Evolutionary conservation across 1,140 invertebrate genomes (phyloP), one percentile per base, ranked within the genome.

Genomic region (Hermetia illucens): DNA sequence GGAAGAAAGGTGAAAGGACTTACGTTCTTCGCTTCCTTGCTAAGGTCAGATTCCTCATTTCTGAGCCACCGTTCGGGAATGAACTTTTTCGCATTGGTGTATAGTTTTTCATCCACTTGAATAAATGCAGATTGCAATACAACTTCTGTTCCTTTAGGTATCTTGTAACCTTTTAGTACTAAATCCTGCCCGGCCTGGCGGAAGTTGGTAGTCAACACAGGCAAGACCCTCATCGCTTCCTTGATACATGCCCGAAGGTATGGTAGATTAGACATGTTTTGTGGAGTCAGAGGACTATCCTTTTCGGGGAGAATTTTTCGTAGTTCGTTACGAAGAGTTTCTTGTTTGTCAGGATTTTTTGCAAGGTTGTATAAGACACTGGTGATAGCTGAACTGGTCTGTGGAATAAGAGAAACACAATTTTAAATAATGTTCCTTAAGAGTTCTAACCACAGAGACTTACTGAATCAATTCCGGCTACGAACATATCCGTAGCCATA

Each of bases 391-490:
- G 44, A 43, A 3, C 45, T 45, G 0, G 50, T 52, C 50, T 52
- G 19, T n/a, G n/a, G n/a, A n/a, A n/a, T n/a, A 33, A 39, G 2
- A 31, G 22, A 33, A 32, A 38, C 19, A 15, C 4, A 4, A n/a
- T n/a, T n/a, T n/a, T n/a, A n/a, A n/a, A n/a, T n/a, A n/a, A n/a
- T n/a, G n/a, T n/a, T 18, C 15, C n/a, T n/a, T 22, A 32, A 16
- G 27, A 18, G 2, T 18, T 12, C 12, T 15, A 4, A 17, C 13
- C 13, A 9, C 15, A 18, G 31, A 10, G 18, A 12, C 17, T 63
- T 61, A 79, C 76, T 41, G 79, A 84, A 56, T 85, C 81, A 29
- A 83, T 70, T 24, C 80, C 81, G 16, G 77, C 79, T 25, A 79
- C 63, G 21, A 85, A 46, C 68, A 80, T 75, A 51, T 85, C 81